A percentile compares a stretch with the other conserved stretches of the same genome.
These are phyloP conservation scores for Homarus americanus DNA, from an alignment of 1,140 invertebrate species.

Conservation along the genomic window DNA sequence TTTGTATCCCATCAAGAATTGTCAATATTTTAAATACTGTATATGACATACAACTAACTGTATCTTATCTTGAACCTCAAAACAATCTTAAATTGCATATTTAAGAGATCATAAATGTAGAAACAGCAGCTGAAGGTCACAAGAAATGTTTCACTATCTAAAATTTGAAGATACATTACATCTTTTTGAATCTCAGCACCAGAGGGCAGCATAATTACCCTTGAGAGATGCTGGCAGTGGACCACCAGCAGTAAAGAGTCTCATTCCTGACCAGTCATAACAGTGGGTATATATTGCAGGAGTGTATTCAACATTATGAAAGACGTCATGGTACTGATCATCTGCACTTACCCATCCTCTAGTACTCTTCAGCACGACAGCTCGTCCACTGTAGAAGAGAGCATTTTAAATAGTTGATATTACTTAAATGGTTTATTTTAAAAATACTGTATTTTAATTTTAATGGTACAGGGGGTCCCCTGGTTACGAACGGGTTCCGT, in stretches of 20 bases:
- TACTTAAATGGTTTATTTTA: no score
- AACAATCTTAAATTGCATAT: neutral
- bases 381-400: slow-evolving; percentile 81
- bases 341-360: slow-evolving; percentile 92
- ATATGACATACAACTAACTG: neutral
- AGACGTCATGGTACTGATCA: slow-evolving; percentile 85
- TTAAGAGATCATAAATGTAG: neutral
- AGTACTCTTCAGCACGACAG: slow-evolving; percentile 91
- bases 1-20: neutral
- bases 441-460: no score
- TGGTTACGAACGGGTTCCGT: no score
- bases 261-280: slow-evolving; percentile 93
- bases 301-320: slow-evolving; percentile 91
- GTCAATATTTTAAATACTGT: neutral
- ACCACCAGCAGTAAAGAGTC: slow-evolving; percentile 95
- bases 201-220: slow-evolving; percentile 88
- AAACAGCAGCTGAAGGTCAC: neutral
- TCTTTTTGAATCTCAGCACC: slow-evolving; percentile 58
- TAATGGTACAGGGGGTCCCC: no score
- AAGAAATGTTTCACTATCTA: neutral
- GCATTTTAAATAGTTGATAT: neutral
- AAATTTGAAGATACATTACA: neutral
- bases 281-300: slow-evolving; percentile 98
- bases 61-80: neutral
- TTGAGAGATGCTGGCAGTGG: slow-evolving; percentile 92